Evolutionary conservation across 2,797 vertebrate genomes (phyloP), one percentile per base, ranked within the genome.

Genomic region (Anabas testudineus): DNA sequence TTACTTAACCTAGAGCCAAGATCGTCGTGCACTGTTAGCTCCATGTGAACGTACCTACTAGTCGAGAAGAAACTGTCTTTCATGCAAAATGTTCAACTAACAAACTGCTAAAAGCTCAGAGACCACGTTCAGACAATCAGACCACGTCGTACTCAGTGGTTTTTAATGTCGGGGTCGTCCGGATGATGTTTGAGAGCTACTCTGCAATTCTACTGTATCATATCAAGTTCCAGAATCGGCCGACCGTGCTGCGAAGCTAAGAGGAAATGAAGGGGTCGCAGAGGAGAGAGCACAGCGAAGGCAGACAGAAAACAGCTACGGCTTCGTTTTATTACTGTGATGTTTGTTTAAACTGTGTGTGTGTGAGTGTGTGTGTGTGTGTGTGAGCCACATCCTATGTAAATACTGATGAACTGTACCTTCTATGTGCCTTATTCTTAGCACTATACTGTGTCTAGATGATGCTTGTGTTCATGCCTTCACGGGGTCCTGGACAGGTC

Each of bases 281-380:
- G 15, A 14, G 24, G 19, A 55, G 52, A 74, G 21, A 51, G 75
- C 49, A 61, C 36, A 21, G 42, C 62, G 26, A 8, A 7, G 9
- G 49, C 7, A 7, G 7, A 28, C 3, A 28, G 3, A 28, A 28
- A 28, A 28, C 3, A 28, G 45, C n/a, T n/a, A n/a, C n/a, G n/a
- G n/a, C n/a, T n/a, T n/a, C n/a, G 59, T 64, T 78, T 78, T 73
- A 76, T 84, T 80, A 82, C 87, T 90, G 88, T 85, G 87, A 90
- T 85, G 78, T 82, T 83, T 78, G 74, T 81, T 79, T 54, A 60
- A 79, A 75, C 48, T 61, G 66, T 2, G 36, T 76, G 73, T 84
- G 62, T 78, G 8, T 32, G 30, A 32, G 30, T 32, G 30, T 32
- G 54, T 83, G 63, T 71, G 67, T 76, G 61, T 83, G 67, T 69